phyloP scores from a whole-genome alignment of 2,888 invertebrate species.

The Tromatobia lineatoria region DNA sequence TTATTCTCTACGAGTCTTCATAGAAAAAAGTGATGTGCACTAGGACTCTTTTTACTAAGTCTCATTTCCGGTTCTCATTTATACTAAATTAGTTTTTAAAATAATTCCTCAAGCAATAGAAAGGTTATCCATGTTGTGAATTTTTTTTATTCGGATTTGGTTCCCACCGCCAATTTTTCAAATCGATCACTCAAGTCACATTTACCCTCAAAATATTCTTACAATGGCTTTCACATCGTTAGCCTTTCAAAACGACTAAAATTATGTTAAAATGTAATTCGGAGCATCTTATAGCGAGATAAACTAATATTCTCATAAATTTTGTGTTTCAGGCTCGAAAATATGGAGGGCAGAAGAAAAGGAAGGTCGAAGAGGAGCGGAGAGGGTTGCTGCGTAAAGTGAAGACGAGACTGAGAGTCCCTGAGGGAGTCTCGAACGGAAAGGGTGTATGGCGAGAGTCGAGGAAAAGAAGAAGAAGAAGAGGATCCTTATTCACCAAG shows the following conservation, averaged over 20 bases:
- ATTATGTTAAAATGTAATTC: not conserved
- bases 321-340: slow-evolving; percentile 59
- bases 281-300: not conserved
- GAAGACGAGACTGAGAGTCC: slow-evolving; percentile 63
- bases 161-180: not conserved
- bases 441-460: slow-evolving; percentile 58
- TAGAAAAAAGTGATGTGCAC: not conserved
- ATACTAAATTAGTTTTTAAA: not conserved
- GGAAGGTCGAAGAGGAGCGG: slow-evolving; percentile 11
- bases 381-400: slow-evolving; percentile 42
- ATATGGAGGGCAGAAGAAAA: slow-evolving; percentile 23
- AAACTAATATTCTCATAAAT: slow-evolving; percentile 20
- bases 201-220: not conserved
- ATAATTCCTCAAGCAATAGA: not conserved
- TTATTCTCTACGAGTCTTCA: not conserved
- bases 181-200: too few species aligned
- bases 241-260: not conserved
- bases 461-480: slow-evolving; percentile 53
- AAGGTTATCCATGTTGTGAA: not conserved
- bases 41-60: too few species aligned
- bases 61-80: too few species aligned
- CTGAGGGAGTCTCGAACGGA: slow-evolving; percentile 56
- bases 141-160: too few species aligned
- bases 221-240: not conserved
- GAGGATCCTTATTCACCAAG: slow-evolving; percentile 48